These are phyloP conservation scores for Ptilodon capucinus DNA, from an alignment of 2,888 invertebrate species.

Conservation along the genomic window DNA sequence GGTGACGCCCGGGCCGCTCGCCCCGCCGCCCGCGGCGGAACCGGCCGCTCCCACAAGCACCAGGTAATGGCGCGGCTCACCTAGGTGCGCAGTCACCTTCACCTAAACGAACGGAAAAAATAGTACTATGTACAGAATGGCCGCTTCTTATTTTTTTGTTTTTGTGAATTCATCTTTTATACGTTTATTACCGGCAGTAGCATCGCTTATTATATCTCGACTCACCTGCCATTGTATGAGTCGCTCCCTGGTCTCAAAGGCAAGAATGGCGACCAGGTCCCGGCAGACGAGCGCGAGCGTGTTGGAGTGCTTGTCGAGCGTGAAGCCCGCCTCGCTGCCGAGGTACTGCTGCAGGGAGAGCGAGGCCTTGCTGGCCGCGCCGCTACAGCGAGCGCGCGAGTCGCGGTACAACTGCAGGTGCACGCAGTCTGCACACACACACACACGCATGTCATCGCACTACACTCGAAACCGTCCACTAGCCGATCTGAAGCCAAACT, in stretches of 20 bases:
- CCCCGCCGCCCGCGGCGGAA: constrained; percentile 55
- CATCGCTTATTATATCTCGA: background rate
- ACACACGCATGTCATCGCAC: background rate
- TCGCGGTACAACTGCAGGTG: constrained; percentile 94
- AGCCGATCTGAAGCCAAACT: too few relatives aligned
- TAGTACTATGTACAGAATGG: background rate
- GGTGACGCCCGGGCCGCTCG: constrained; percentile 78
- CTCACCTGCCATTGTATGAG: constrained; percentile 93
- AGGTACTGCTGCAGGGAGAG: constrained; percentile 92
- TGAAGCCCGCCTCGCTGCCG: constrained; percentile 93
- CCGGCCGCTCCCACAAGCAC: constrained; percentile 51
- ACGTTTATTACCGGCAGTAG: background rate
- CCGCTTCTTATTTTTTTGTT: too few relatives aligned
- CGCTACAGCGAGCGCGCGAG: constrained; percentile 85
- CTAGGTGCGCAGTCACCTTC: constrained; percentile 60
- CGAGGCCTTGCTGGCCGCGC: constrained; percentile 87
- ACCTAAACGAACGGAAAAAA: constrained; percentile 40
- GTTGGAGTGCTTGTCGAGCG: constrained; percentile 94
- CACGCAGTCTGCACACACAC: constrained; percentile 87
- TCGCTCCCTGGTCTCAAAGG: constrained; percentile 93
- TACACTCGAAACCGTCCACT: background rate
- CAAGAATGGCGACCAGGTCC: constrained; percentile 91
- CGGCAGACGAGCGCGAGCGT: constrained; percentile 94
- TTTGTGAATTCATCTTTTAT: too few relatives aligned
- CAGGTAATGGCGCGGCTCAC: constrained; percentile 59